Base-by-base conservation (phyloP, 2,888 invertebrate species). In the Metacarcinus magister region DNA sequence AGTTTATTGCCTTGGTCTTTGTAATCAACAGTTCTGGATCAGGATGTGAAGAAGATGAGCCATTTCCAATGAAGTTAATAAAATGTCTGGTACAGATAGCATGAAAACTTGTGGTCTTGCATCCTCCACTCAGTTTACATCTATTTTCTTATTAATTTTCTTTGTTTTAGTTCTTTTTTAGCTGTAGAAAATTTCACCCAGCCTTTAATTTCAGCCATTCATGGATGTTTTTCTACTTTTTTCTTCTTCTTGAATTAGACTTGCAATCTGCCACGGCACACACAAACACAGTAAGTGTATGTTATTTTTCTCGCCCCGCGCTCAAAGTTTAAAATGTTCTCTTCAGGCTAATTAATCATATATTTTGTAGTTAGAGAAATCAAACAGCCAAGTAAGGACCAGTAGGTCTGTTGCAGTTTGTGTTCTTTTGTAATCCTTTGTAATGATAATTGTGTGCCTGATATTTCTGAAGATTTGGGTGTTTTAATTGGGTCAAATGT, bases 141-240 rank as follows among this genome's bases (percentile, higher is more conserved):
- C 91, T 44, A 8, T 54, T 91, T 91, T n/a, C 91, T 46, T 39
- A 90, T 39, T 39, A 7, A 90, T 8, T 39, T 90, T 90, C 39
- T 39, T 7, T 43, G 39, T 90, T 43, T 90, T 28, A n/a, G 2
- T 46, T 46, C 32, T 44, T 44, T 91, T 23, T 46, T 91, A 2
- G 23, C 91, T 46, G 46, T 46, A 7, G 91, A 46, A 91, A 91
- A 91, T 46, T 91, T 91, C 91, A 23, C 91, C 91, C 91, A 44
- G 4, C 91, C 91, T 91, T 44, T 91, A 7, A 91, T 0, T 23
- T 90, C 43, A 43, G 43, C 43, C 43, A 90, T 90, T 8, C 43
- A 32, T 90, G 90, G 90, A 32, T 43, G 32, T 43, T 90, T 32
- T 10, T 90, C 43, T 39, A 19, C 90, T 39, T 43, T 90, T 39